These are phyloP conservation scores for Pseudochirops corinnae DNA, from an alignment of 2,797 vertebrate species.

Conservation along the genomic window DNA sequence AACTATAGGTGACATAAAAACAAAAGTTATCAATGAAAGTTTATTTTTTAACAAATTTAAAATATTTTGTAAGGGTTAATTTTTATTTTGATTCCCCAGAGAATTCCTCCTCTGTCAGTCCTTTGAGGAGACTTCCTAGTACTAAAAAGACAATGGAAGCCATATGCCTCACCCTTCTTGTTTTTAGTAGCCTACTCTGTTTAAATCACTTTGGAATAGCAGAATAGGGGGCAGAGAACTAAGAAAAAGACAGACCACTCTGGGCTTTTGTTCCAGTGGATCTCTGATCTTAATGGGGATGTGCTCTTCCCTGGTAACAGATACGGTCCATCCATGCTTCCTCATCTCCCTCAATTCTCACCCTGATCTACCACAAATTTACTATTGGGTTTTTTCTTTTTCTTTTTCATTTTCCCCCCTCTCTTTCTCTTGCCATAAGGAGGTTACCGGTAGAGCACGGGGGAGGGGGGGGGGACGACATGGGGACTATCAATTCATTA, in stretches of 20 bases:
- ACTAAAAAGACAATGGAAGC: neutral
- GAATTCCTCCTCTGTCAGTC: neutral
- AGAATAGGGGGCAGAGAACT: neutral
- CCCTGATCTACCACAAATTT: neutral
- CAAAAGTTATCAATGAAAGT: neutral
- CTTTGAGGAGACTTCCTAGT: neutral
- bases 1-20: neutral
- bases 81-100: neutral
- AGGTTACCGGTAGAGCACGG: too few species aligned
- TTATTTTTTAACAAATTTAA: neutral
- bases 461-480: too few species aligned
- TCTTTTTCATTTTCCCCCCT: too few species aligned
- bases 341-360: neutral
- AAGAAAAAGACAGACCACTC: neutral
- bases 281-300: neutral
- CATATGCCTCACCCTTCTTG: neutral
- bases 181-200: neutral
- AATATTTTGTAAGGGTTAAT: neutral
- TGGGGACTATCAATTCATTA: too few species aligned
- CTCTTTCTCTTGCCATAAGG: neutral
- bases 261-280: neutral
- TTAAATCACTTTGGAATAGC: neutral
- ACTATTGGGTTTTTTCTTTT: neutral
- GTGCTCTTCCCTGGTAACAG: neutral
- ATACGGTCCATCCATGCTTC: neutral